A percentile compares a stretch with the other conserved stretches of the same genome.
phyloP scores from a whole-genome alignment of 64 coral and sea anemone species.

The Platygyra sinensis region DNA sequence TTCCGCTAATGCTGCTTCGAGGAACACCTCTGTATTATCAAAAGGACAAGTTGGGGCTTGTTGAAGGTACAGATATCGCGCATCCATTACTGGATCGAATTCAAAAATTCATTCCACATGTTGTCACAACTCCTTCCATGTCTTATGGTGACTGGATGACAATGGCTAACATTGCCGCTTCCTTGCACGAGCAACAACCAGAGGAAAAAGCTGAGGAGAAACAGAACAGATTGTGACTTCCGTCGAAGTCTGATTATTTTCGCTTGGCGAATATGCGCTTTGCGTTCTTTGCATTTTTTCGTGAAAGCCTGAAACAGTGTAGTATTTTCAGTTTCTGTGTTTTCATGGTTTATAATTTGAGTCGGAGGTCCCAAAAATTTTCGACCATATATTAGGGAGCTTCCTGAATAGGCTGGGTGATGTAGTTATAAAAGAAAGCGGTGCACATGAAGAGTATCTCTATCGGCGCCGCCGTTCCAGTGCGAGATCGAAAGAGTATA shows the following conservation, averaged over 20 bases:
- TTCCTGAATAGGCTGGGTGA: too few relatives aligned
- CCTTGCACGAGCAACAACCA: constrained; percentile 1
- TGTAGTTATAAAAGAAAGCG: too few relatives aligned
- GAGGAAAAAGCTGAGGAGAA: not conserved
- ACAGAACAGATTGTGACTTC: not conserved
- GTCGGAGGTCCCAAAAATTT: too few relatives aligned
- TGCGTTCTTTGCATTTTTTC: too few relatives aligned
- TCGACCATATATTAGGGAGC: too few relatives aligned
- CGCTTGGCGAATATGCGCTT: too few relatives aligned
- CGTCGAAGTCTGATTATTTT: not conserved
- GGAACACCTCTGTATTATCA: constrained; percentile 33
- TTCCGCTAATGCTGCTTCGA: constrained; percentile 40
- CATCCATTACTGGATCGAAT: constrained; percentile 23
- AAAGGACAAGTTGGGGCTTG: constrained; percentile 7
- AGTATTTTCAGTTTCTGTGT: too few relatives aligned
- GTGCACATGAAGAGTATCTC: too few relatives aligned
- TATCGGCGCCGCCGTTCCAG: too few relatives aligned
- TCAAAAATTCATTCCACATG: constrained; percentile 46
- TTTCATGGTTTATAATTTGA: too few relatives aligned
- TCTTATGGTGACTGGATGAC: constrained; percentile 4
- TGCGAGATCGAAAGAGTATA: too few relatives aligned
- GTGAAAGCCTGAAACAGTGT: too few relatives aligned
- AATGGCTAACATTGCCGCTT: constrained; percentile 46
- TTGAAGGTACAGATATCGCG: constrained; percentile 28
- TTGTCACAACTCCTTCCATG: constrained; percentile 30